Percentiles rank a stretch among this genome's conserved stretches.
Conservation (phyloP, 2,888 invertebrate species). For the Beris morrisii region DNA sequence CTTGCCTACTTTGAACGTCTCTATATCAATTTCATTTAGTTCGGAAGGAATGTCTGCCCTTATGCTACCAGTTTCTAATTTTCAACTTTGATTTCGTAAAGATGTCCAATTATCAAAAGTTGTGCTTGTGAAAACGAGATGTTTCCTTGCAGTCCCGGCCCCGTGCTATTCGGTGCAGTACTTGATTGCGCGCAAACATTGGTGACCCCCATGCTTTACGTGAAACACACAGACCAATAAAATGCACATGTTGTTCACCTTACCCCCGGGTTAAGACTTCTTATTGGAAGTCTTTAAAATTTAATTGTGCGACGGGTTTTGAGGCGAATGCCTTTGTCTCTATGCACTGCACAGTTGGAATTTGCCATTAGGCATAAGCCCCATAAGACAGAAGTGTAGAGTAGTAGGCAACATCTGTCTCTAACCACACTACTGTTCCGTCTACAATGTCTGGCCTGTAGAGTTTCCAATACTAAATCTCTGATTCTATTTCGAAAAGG, state of each 20-base stretch:
- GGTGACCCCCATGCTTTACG: not conserved
- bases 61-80: too few relatives aligned
- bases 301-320: constrained; percentile 1
- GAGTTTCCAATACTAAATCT: not conserved
- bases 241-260: constrained; percentile 20
- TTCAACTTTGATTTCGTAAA: too few relatives aligned
- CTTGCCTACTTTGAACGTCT: too few relatives aligned
- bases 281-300: constrained; percentile 2
- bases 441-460: not conserved
- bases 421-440: constrained; percentile 1
- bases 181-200: not conserved
- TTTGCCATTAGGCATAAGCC: constrained; percentile 3
- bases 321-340: not conserved
- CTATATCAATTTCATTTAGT: too few relatives aligned
- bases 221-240: constrained; percentile 10
- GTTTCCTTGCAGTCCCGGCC: too few relatives aligned
- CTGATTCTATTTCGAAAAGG: constrained; percentile 3
- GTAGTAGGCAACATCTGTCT: constrained; percentile 10
- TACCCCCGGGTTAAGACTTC: not conserved
- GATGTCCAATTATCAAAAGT: too few relatives aligned
- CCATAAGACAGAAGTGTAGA: not conserved
- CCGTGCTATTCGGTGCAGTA: too few relatives aligned
- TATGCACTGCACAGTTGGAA: not conserved
- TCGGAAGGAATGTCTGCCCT: too few relatives aligned
- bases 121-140: too few relatives aligned